Base-by-base conservation (phyloP, 2,113 vertebrate genomes). In the Erythrocercus mccallii region DNA sequence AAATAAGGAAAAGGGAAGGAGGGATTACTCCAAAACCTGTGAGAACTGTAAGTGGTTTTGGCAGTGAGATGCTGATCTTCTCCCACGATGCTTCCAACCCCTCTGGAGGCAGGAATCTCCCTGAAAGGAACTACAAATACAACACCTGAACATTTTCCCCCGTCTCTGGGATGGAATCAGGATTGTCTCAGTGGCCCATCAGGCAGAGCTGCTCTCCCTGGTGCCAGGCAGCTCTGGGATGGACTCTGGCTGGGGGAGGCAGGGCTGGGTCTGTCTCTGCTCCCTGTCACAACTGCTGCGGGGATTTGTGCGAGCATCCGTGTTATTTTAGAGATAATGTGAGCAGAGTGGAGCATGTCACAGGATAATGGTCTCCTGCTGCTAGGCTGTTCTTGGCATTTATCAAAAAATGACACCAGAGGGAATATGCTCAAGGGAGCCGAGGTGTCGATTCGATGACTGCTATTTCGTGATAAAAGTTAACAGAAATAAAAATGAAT, bases 281-380 rank as follows among this genome's bases (percentile, higher is more conserved):
- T 86, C 92, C 91, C 86, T 82, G 91, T 86, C 91, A 79, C 78
- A 48, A 76, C 31, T 40, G 89, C 93, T 64, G 91, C 20, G 2
- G 89, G 92, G 95, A 95, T 85, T 61, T 68, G 94, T 44, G 94
- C 11, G 94, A 89, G 92, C 83, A 56, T 76, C 93, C 89, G 40
- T 95, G 95, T 97, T 97, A 95, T 96, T 97, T 89, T 91, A 94
- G 93, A 94, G 94, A 94, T 97, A 96, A 96, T 94, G 94, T 81
- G 96, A 96, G 95, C 90, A 74, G 96, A 95, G 96, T 76, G 89
- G 93, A 96, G 95, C 94, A 81, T 94, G 96, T 95, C 95, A 90
- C 94, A 77, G 93, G 94, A 95, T 96, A 94, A 96, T 95, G 95
- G 96, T 74, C 96, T 96, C 94, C 94, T 92, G 94, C 95, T 94